Evolutionary conservation across 2,113 vertebrate genomes (phyloP).

Genomic region (Hemicordylus capensis): DNA sequence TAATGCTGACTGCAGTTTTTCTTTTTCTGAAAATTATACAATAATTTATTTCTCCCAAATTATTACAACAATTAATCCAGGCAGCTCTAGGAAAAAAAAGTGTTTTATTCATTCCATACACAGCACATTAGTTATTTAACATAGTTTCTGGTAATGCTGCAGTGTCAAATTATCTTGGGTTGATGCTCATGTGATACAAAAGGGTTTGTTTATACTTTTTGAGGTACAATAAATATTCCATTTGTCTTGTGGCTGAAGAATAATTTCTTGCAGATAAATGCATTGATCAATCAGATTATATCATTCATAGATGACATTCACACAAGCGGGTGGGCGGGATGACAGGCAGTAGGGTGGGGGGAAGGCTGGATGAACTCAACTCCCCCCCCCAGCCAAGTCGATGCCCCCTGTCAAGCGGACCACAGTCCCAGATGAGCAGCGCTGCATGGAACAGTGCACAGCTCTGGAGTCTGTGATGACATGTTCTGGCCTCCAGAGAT

Average conservation of each 20-base stretch:
- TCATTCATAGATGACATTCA: not conserved
- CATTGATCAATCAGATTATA: not conserved
- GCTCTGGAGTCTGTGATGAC: too few species aligned
- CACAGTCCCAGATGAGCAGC: too few species aligned
- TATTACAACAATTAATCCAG: conserved; percentile 32
- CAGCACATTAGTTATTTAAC: conserved; percentile 1
- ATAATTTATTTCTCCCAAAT: conserved; percentile 30
- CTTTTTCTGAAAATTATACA: conserved; percentile 25
- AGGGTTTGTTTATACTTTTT: conserved; percentile 3
- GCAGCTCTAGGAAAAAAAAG: not conserved
- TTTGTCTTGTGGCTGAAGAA: conserved; percentile 10
- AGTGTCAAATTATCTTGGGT: not conserved
- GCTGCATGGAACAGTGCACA: too few species aligned
- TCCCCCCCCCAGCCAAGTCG: too few species aligned
- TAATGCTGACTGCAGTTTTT: not conserved
- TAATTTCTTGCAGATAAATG: not conserved
- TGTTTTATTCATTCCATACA: conserved; percentile 29
- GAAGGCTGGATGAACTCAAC: too few species aligned
- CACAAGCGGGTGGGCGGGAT: too few species aligned
- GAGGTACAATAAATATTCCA: conserved; percentile 25
- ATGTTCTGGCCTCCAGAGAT: too few species aligned
- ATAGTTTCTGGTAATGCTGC: not conserved
- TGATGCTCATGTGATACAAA: not conserved
- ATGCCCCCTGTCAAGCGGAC: too few species aligned
- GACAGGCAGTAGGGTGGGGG: too few species aligned